These are phyloP conservation scores for Amazona guildingii DNA, from an alignment of 2,113 vertebrate genomes.

Conservation along the genomic window DNA sequence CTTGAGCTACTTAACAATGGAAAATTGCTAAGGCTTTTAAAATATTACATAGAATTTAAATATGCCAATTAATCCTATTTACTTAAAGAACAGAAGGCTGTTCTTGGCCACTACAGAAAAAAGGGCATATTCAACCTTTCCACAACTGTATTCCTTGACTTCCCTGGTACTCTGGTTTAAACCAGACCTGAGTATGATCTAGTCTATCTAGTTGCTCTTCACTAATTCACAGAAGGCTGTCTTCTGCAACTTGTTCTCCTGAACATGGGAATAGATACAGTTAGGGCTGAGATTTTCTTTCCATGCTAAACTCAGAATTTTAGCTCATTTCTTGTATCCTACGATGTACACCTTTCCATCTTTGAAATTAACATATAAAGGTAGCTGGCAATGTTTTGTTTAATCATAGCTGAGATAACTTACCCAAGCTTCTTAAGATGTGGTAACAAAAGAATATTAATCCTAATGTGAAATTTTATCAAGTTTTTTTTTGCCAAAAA, in stretches of 20 bases:
- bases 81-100: not conserved
- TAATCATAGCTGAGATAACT: not conserved
- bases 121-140: not conserved
- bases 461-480: not conserved
- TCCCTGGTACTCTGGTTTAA: not conserved
- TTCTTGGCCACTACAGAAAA: not conserved
- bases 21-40: not conserved
- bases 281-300: not conserved
- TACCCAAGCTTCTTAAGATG: not conserved
- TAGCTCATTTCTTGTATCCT: not conserved
- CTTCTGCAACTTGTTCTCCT: not conserved
- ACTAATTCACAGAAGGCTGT: not conserved
- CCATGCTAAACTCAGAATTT: not conserved
- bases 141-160: not conserved
- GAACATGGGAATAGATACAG: not conserved
- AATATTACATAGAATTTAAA: constrained; percentile 3
- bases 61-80: constrained; percentile 19
- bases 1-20: constrained; percentile 18
- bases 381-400: not conserved
- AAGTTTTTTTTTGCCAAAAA: not conserved
- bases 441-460: not conserved
- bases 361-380: not conserved
- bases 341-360: not conserved
- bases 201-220: not conserved
- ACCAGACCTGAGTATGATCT: not conserved